Conservation (phyloP, 2,888 invertebrate genomes). For the Corbicula japonica region DNA sequence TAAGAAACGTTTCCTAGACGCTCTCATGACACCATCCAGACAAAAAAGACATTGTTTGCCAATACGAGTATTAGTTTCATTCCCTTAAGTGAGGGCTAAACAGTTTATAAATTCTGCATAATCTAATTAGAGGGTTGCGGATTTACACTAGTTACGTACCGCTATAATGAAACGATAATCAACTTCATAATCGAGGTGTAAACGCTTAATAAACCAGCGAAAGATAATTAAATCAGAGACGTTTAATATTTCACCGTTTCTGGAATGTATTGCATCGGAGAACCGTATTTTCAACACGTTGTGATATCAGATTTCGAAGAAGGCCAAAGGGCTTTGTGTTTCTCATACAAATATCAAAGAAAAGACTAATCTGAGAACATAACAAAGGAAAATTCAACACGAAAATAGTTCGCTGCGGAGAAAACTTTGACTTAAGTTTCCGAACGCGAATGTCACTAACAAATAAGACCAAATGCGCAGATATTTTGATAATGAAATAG, state of each 20-base stretch:
- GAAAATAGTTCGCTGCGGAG: too few relatives aligned
- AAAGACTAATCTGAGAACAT: too few relatives aligned
- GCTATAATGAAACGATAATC: conserved; percentile 77
- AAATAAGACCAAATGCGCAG: too few relatives aligned
- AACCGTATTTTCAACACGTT: conserved; percentile 58
- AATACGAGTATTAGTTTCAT: conserved; percentile 51
- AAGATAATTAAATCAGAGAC: conserved; percentile 73
- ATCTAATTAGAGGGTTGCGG: conserved; percentile 71
- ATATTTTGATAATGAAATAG: too few relatives aligned
- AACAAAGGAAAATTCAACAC: too few relatives aligned
- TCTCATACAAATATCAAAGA: conserved; percentile 45
- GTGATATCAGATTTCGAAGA: conserved; percentile 46
- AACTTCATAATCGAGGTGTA: conserved; percentile 70
- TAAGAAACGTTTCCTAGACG: conserved; percentile 63
- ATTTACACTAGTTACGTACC: conserved; percentile 62
- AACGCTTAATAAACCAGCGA: conserved; percentile 75
- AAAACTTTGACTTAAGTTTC: too few relatives aligned
- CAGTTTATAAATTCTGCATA: conserved; percentile 81
- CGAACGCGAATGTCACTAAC: too few relatives aligned
- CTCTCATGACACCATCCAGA: conserved; percentile 59
- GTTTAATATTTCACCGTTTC: conserved; percentile 76
- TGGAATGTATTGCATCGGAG: conserved; percentile 54
- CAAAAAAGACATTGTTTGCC: conserved; percentile 58
- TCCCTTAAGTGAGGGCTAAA: conserved; percentile 80
- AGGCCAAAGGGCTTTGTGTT: conserved; percentile 28